phyloP scores from a whole-genome alignment of 2,888 invertebrate species.

The Drosophila infuscata region DNA sequence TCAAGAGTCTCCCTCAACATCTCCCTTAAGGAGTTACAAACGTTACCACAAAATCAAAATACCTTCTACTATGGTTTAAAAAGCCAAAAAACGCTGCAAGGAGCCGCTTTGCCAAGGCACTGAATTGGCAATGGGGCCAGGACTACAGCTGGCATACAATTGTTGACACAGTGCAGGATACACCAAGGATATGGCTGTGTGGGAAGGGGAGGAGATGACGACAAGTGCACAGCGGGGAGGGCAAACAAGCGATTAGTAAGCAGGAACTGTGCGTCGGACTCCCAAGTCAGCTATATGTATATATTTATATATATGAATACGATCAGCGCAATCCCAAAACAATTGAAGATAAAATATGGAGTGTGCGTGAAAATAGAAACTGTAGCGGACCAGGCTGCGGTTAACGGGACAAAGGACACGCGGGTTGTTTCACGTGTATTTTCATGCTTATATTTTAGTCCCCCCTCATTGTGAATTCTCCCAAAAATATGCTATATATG shows the following conservation, averaged over 20 bases:
- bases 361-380: constrained; percentile 30
- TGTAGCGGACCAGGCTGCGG: background rate
- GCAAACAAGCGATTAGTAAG: constrained; percentile 38
- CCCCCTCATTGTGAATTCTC: constrained; percentile 18
- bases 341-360: constrained; percentile 39
- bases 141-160: constrained; percentile 15
- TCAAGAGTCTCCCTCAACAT: background rate
- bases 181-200: constrained; percentile 7
- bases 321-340: constrained; percentile 26
- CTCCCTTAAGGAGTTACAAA: background rate
- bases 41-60: background rate
- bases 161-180: constrained; percentile 45
- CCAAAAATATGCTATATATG: constrained; percentile 51
- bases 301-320: background rate
- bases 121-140: background rate
- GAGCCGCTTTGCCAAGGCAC: constrained; percentile 30
- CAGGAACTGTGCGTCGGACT: constrained; percentile 6
- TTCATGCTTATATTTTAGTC: background rate
- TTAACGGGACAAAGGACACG: constrained; percentile 4
- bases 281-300: constrained; percentile 4
- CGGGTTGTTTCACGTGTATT: constrained; percentile 7
- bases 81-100: constrained; percentile 22
- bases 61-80: background rate
- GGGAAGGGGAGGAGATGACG: background rate
- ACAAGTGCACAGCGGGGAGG: constrained; percentile 15